A percentile compares a stretch with the other conserved stretches of the same genome.
Evolutionary conservation across 2,797 vertebrate species (phyloP).

Genomic region (Microcaecilia unicolor): DNA sequence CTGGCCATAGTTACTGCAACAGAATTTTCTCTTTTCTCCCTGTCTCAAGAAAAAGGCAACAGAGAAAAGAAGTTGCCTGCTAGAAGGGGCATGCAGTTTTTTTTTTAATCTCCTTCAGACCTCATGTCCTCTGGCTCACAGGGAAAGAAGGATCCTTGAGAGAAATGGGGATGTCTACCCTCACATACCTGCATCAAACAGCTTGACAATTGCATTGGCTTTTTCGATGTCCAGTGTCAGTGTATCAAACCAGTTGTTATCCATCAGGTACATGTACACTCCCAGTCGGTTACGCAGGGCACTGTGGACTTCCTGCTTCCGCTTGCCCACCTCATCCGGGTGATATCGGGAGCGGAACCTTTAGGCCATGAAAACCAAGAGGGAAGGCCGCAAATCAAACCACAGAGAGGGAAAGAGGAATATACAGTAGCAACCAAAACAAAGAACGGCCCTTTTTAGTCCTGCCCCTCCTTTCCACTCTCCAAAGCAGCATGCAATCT

Average conservation of each 20-base stretch:
- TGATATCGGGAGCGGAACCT: conserved; percentile 91
- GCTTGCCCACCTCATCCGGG: conserved; percentile 76
- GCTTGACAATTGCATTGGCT: conserved; percentile 71
- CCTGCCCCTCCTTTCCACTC: background rate
- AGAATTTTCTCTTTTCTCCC: no score
- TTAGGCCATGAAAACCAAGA: background rate
- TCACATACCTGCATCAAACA: conserved; percentile 75
- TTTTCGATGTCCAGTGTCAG: conserved; percentile 81
- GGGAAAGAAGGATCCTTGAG: no score
- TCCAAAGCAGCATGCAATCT: no score
- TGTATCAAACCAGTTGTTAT: conserved; percentile 73
- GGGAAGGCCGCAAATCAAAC: background rate
- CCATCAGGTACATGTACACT: conserved; percentile 76
- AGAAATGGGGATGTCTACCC: background rate
- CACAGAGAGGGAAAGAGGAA: background rate
- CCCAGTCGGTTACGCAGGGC: conserved; percentile 72
- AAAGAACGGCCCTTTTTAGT: no score
- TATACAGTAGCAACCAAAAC: background rate
- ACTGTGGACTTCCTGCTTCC: conserved; percentile 69
- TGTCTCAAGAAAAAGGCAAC: no score
- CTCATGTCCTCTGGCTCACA: no score
- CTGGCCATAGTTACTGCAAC: no score
- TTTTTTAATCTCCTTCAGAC: no score
- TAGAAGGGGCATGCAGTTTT: no score
- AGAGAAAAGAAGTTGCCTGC: no score